Evolutionary conservation across 1,140 invertebrate species (phyloP).

Genomic region (Drosophila tristis): DNA sequence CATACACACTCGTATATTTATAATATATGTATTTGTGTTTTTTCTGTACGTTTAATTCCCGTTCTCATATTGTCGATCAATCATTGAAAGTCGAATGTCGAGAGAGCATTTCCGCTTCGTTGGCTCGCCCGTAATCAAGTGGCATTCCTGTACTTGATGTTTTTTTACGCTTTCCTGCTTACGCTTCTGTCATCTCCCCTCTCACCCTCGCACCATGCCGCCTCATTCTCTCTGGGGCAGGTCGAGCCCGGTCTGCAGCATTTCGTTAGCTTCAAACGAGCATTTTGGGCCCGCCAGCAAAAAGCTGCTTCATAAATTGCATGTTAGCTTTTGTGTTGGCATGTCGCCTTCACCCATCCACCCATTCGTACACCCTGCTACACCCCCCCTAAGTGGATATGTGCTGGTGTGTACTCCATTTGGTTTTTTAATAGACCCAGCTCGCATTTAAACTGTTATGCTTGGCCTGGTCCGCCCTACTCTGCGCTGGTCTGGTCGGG

Average conservation of each 20-base stretch:
- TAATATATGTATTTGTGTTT: not conserved
- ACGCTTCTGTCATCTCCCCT: constrained; percentile 16
- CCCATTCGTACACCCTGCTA: not conserved
- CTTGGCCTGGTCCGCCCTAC: constrained; percentile 58
- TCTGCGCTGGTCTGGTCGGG: constrained; percentile 22
- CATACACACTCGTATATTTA: not conserved
- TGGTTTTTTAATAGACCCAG: constrained; percentile 78
- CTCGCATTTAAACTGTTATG: constrained; percentile 81
- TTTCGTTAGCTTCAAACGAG: constrained; percentile 77
- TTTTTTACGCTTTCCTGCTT: constrained; percentile 57
- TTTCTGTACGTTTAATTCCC: too few species aligned
- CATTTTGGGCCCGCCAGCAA: constrained; percentile 75
- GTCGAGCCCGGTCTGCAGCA: constrained; percentile 49
- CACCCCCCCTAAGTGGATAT: constrained; percentile 29
- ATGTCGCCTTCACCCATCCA: not conserved
- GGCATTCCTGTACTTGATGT: constrained; percentile 50
- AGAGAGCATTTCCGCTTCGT: constrained; percentile 52
- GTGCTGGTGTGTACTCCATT: constrained; percentile 73
- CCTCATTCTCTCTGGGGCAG: constrained; percentile 14
- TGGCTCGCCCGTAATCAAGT: constrained; percentile 25
- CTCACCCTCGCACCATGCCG: not conserved
- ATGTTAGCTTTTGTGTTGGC: constrained; percentile 72
- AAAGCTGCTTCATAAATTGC: constrained; percentile 80
- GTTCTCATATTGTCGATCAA: too few species aligned
- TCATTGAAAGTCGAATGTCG: constrained; percentile 21